Evolutionary conservation across 2,888 invertebrate genomes (phyloP).

Genomic region (Crossocerus cetratus): DNA sequence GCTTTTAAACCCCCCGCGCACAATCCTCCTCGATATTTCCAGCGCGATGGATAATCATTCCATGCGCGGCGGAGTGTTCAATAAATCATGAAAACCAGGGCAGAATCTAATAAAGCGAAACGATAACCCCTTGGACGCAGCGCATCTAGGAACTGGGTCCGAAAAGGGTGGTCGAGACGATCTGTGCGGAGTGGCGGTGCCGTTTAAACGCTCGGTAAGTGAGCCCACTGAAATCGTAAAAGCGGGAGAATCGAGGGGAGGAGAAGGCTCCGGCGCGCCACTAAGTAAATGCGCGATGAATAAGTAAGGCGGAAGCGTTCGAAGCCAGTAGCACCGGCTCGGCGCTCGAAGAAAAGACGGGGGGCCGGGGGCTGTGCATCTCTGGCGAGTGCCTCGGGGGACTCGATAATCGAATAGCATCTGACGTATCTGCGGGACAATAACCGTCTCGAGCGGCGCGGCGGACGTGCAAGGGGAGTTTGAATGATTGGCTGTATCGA

Average conservation of each 20-base stretch:
- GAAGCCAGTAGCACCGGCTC: slow-evolving; percentile 12
- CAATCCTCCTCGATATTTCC: too few species aligned
- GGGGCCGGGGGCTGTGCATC: not conserved
- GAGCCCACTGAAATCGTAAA: slow-evolving; percentile 55
- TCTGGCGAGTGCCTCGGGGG: slow-evolving; percentile 24
- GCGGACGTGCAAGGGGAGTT: slow-evolving; percentile 10
- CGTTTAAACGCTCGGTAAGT: slow-evolving; percentile 57
- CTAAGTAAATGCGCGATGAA: slow-evolving; percentile 70
- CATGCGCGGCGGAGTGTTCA: too few species aligned
- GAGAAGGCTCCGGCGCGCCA: slow-evolving; percentile 36
- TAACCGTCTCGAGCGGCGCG: slow-evolving; percentile 30
- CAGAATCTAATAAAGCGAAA: too few species aligned
- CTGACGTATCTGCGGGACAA: slow-evolving; percentile 47
- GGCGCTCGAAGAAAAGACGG: slow-evolving; percentile 4
- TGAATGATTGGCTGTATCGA: slow-evolving; percentile 22
- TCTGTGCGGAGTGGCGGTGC: slow-evolving; percentile 25
- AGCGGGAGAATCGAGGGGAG: slow-evolving; percentile 49
- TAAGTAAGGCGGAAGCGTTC: slow-evolving; percentile 59
- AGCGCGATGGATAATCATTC: too few species aligned
- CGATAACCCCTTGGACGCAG: too few species aligned
- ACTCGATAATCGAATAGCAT: slow-evolving; percentile 49
- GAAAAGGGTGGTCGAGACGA: slow-evolving; percentile 22
- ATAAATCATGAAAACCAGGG: too few species aligned
- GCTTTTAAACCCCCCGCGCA: too few species aligned
- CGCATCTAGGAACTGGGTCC: not conserved